Conservation (phyloP, 2,797 vertebrate genomes). For the Lepilemur ruficaudatus region DNA sequence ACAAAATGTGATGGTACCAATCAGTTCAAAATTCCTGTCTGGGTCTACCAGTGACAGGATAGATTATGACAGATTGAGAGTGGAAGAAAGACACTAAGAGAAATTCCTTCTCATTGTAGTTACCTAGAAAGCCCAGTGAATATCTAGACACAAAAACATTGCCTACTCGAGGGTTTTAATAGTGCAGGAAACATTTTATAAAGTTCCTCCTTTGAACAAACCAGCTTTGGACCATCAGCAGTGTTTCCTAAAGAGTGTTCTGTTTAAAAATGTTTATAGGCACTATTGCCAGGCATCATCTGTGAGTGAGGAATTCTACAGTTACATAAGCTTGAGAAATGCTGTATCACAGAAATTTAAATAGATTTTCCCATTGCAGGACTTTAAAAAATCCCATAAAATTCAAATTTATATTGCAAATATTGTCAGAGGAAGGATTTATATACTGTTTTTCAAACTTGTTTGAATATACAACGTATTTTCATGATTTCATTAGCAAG, state of each 20-base stretch:
- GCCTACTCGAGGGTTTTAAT: not conserved
- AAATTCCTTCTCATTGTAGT: not conserved
- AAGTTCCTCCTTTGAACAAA: not conserved
- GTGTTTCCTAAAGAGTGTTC: not conserved
- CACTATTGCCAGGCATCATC: not conserved
- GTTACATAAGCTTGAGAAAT: not conserved
- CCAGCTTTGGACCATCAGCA: not conserved
- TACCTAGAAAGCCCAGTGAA: not conserved
- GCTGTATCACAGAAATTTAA: not conserved
- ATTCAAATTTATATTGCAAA: not conserved
- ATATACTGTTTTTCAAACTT: not conserved
- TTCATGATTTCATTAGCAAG: not conserved
- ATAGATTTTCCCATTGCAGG: not conserved
- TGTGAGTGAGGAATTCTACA: not conserved
- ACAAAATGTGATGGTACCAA: not conserved
- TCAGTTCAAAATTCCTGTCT: not conserved
- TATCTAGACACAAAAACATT: not conserved
- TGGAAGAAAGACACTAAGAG: not conserved
- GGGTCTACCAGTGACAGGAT: not conserved
- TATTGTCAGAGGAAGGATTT: not conserved
- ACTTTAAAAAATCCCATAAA: not conserved
- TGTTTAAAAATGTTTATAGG: not conserved
- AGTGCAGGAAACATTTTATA: not conserved
- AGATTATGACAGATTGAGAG: not conserved
- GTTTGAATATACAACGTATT: not conserved